Evolutionary conservation across 2,888 invertebrate species (phyloP).

Genomic region (Odontothrips loti): DNA sequence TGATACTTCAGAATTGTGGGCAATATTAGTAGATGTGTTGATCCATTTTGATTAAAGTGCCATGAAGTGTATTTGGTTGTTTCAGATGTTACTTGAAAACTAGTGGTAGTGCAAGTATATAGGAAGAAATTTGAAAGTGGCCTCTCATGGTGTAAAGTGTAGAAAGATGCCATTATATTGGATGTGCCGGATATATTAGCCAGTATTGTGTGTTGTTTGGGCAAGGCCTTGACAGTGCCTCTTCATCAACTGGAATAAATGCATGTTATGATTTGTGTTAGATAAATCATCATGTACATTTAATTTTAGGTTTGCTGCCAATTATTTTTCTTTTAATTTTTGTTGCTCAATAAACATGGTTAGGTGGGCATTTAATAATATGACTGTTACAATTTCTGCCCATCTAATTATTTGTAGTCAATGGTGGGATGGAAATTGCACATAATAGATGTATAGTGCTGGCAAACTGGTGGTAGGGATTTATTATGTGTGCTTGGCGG

Average conservation of each 20-base stretch:
- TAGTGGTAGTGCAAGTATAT: too few species aligned
- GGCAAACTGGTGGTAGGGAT: background rate
- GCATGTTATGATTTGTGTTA: background rate
- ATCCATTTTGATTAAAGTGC: slow-evolving; percentile 9
- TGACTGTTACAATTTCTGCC: background rate
- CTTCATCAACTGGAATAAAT: too few species aligned
- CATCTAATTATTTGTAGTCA: background rate
- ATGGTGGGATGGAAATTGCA: background rate
- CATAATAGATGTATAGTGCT: background rate
- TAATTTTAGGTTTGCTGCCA: too few species aligned
- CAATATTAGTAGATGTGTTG: background rate
- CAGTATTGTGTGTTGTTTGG: too few species aligned
- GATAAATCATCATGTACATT: background rate
- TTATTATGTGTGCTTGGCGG: background rate
- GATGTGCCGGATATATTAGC: too few species aligned
- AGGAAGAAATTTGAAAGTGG: too few species aligned
- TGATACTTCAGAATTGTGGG: background rate
- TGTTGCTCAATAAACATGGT: background rate
- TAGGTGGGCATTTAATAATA: too few species aligned
- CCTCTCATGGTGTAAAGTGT: too few species aligned
- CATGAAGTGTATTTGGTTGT: background rate
- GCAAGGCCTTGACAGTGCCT: too few species aligned
- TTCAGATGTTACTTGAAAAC: background rate
- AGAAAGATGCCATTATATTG: too few species aligned
- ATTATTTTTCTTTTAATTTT: background rate